phyloP scores from a whole-genome alignment of 2,113 vertebrate species.

The Mesocricetus auratus region DNA sequence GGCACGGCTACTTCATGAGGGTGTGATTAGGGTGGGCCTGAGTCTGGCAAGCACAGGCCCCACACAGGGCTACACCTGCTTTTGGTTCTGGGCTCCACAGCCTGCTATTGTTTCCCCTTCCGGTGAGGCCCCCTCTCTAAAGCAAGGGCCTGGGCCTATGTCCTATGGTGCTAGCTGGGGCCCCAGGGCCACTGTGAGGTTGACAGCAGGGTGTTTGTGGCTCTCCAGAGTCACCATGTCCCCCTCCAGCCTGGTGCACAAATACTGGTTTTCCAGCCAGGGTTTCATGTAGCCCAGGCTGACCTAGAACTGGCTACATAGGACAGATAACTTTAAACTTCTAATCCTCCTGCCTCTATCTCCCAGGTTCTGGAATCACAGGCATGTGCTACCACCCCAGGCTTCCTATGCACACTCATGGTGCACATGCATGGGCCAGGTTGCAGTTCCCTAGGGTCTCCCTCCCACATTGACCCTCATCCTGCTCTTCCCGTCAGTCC shows the following conservation, averaged over 20 bases:
- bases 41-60: background rate
- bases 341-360: background rate
- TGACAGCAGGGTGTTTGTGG: background rate
- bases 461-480: background rate
- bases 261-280: background rate
- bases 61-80: background rate
- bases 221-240: fast-evolving
- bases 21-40: background rate
- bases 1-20: background rate
- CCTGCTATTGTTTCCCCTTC: background rate
- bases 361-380: background rate
- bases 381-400: background rate
- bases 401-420: background rate
- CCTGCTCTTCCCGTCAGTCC: background rate
- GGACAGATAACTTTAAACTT: background rate
- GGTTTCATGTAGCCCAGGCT: background rate
- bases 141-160: background rate
- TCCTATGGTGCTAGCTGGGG: background rate
- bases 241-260: background rate
- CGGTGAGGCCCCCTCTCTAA: background rate
- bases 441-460: background rate
- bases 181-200: background rate
- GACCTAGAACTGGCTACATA: background rate
- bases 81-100: background rate
- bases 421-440: background rate